Base-by-base conservation (phyloP, 2,888 invertebrate genomes). In the Drosophila algonquin region DNA sequence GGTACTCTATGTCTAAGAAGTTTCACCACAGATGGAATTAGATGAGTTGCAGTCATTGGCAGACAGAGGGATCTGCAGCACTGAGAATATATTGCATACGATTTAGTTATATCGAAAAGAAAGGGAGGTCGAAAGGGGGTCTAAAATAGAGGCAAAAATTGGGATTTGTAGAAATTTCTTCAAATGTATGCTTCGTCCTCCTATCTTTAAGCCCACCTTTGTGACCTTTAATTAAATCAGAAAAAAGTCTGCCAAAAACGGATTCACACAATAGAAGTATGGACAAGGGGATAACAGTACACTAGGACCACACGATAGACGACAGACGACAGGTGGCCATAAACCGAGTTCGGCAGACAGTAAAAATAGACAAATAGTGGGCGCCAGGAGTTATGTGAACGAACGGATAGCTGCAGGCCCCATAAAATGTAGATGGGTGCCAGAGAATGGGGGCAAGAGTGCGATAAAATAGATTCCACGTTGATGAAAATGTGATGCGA, bases 321-420 rank as follows among this genome's bases (percentile, higher is more conserved):
- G 55, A 40, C 47, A 63, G 51, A 32, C 51, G 55, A 40, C 47
- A 63, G 51, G 46, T 57, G 56, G 52, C 47, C 47, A 63, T 71
- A 71, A 71, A 71, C 52, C 47, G 46, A 46, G 45, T 45, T 56
- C 12, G 27, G 52, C 53, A 45, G 74, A 74, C 74, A 58, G 60
- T 74, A 74, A 77, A 76, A 76, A 70, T 61, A 75, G 60, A 70
- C 73, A 70, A 76, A 76, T 67, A 76, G 65, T 54, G 51, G 67
- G 56, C 56, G 76, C 64, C 54, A 69, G 61, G 69, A 76, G 73
- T 76, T 76, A 76, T 73, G 65, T 70, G 65, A 60, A 71, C 27
- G 48, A 56, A 40, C 56, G 65, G 65, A 77, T 76, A 65, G 73
- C 69, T 77, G 76, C 76, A 65, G 53, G 73, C 55, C 69, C 63